Evolutionary conservation across 37 sponge, comb jelly and placozoan genomes (phyloP).

Genomic region (Mnemiopsis leidyi): DNA sequence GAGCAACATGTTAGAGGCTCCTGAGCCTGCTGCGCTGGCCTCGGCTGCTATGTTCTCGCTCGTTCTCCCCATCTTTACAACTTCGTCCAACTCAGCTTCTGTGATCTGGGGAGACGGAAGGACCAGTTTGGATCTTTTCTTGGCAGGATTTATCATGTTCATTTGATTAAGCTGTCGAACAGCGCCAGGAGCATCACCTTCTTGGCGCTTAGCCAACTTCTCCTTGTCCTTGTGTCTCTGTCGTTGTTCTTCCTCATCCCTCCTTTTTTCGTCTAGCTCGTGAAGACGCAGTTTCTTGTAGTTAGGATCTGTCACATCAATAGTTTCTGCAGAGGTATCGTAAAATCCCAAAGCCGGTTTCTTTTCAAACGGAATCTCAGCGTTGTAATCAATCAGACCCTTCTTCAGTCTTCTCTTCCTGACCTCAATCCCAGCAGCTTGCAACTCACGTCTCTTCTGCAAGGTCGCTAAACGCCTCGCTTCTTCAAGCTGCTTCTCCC

Average conservation of each 20-base stretch:
- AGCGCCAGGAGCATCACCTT: slow-evolving; percentile 78
- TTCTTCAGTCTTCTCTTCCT: slow-evolving; percentile 44
- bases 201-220: slow-evolving; percentile 81
- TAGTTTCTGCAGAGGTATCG: slow-evolving; percentile 77
- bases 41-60: slow-evolving; percentile 73
- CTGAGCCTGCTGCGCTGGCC: slow-evolving; percentile 68
- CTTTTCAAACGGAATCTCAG: slow-evolving; percentile 97
- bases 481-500: slow-evolving; percentile 99
- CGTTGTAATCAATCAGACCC: slow-evolving; percentile 81
- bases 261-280: slow-evolving; percentile 78
- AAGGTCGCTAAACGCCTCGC: slow-evolving; percentile 93
- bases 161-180: slow-evolving; percentile 82
- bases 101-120: slow-evolving; percentile 96
- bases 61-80: slow-evolving; percentile 82
- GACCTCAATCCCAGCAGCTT: slow-evolving; percentile 92
- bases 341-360: slow-evolving; percentile 92
- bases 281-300: slow-evolving; percentile 77
- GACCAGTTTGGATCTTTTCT: slow-evolving; percentile 90
- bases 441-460: slow-evolving; percentile 90
- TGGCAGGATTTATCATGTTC: slow-evolving; percentile 67
- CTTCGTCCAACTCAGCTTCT: slow-evolving; percentile 91
- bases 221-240: slow-evolving; percentile 87
- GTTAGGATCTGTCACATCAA: slow-evolving; percentile 67
- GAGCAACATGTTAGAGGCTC: slow-evolving; percentile 77
- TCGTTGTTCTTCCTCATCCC: slow-evolving; percentile 80